Evolutionary conservation across 2,797 vertebrate genomes (phyloP).

Genomic region (Gadopsis marmoratus): DNA sequence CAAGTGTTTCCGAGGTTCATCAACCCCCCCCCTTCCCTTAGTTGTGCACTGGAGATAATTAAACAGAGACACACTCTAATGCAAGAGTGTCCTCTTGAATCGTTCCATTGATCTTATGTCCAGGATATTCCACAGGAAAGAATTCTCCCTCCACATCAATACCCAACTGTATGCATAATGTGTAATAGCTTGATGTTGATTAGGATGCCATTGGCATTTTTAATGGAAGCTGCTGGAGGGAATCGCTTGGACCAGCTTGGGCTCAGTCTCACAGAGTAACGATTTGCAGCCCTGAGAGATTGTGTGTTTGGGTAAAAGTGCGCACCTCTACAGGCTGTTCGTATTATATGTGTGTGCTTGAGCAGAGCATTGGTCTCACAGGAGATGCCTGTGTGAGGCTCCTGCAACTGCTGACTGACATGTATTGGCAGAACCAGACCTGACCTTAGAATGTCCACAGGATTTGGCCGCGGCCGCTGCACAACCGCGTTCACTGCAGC

Average conservation of each 20-base stretch:
- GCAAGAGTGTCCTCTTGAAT: conserved; percentile 64
- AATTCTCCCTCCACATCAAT: conserved; percentile 51
- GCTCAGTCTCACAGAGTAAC: conserved; percentile 35
- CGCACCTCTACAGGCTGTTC: conserved; percentile 6
- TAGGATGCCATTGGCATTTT: conserved; percentile 65
- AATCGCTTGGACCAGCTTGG: conserved; percentile 32
- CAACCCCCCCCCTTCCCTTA: conserved; percentile 52
- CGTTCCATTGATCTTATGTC: conserved; percentile 73
- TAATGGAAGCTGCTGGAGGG: conserved; percentile 54
- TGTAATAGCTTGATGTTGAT: conserved; percentile 68
- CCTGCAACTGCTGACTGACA: conserved; percentile 36
- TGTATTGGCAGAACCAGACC: conserved; percentile 49
- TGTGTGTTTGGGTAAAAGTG: neutral
- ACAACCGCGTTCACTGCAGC: conserved; percentile 44
- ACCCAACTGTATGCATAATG: conserved; percentile 60
- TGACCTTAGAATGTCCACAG: conserved; percentile 51
- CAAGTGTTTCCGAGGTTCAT: conserved; percentile 58
- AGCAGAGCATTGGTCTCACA: conserved; percentile 14
- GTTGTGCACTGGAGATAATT: conserved; percentile 76
- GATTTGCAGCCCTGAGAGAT: conserved; percentile 16
- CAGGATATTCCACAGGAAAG: conserved; percentile 50
- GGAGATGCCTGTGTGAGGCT: conserved; percentile 3
- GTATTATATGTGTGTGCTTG: conserved; percentile 12
- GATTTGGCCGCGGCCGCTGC: conserved; percentile 44
- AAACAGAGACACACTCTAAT: conserved; percentile 67